phyloP scores from a whole-genome alignment of 2,888 invertebrate genomes.

The Lithodes maja region DNA sequence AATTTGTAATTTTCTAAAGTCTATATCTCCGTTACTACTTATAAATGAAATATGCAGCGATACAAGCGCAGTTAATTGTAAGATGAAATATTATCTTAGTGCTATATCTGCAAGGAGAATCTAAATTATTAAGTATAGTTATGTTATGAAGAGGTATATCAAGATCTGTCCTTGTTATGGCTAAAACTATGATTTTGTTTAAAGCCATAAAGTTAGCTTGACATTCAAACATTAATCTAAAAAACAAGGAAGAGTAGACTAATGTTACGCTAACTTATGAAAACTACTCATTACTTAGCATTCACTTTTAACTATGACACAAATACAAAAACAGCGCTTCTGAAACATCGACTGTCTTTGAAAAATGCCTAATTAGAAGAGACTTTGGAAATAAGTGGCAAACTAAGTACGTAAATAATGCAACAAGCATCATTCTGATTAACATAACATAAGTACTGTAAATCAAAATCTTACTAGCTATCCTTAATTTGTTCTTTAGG shows the following conservation, averaged over 20 bases:
- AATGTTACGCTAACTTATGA: background rate
- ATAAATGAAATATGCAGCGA: too few species aligned
- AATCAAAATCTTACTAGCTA: background rate
- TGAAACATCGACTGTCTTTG: background rate
- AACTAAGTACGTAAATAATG: background rate
- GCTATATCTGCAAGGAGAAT: too few species aligned
- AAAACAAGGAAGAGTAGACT: background rate
- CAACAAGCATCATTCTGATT: background rate
- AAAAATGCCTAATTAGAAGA: background rate
- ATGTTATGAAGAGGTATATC: too few species aligned
- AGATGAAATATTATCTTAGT: too few species aligned
- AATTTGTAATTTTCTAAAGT: too few species aligned
- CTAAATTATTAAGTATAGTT: too few species aligned
- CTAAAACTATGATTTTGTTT: too few species aligned
- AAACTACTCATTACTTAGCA: background rate
- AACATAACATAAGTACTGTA: background rate
- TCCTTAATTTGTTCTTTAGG: background rate
- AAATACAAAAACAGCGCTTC: background rate
- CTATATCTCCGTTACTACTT: too few species aligned
- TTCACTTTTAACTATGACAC: background rate
- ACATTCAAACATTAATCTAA: too few species aligned
- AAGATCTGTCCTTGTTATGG: too few species aligned
- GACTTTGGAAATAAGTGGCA: background rate
- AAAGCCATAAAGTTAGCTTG: too few species aligned
- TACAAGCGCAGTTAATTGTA: too few species aligned